Percentiles rank a stretch among this genome's conserved stretches.
Evolutionary conservation across 2,113 vertebrate species (phyloP).

Genomic region (Gnathonemus echidnorhynchus): DNA sequence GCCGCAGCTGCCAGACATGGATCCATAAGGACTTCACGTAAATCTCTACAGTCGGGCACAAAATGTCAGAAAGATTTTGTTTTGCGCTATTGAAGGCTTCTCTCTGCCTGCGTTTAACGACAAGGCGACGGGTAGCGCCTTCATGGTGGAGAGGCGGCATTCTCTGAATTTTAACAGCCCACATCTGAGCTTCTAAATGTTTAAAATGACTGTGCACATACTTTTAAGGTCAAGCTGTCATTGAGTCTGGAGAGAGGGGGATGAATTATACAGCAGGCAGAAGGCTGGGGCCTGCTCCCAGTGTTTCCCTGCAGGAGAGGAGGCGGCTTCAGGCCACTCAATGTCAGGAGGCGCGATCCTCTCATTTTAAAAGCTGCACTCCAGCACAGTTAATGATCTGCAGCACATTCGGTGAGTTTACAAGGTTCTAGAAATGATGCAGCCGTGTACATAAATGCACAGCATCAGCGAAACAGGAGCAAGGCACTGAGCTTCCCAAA

Average conservation of each 20-base stretch:
- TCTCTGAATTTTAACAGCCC: slow-evolving; percentile 1
- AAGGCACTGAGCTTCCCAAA: neutral
- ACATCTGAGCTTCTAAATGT: slow-evolving; percentile 8
- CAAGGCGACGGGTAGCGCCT: neutral
- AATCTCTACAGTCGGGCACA: slow-evolving; percentile 58
- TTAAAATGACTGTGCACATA: slow-evolving; percentile 15
- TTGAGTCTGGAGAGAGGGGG: slow-evolving; percentile 5
- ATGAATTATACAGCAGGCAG: slow-evolving; percentile 15
- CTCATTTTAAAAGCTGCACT: neutral
- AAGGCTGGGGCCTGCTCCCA: neutral
- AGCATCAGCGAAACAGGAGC: neutral
- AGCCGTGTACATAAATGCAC: neutral
- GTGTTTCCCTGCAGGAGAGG: neutral
- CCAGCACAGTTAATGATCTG: neutral
- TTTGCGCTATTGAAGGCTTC: neutral
- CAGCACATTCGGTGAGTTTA: neutral
- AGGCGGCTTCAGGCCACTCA: neutral
- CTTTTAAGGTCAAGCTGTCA: slow-evolving; percentile 14
- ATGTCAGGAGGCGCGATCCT: neutral
- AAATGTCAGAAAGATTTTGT: slow-evolving; percentile 49
- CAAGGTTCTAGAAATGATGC: neutral
- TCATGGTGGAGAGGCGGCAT: neutral
- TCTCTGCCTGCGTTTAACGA: neutral
- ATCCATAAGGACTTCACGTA: slow-evolving; percentile 61
- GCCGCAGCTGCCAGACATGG: slow-evolving; percentile 52